These are phyloP conservation scores for Lophura nycthemera DNA, from an alignment of 2,113 vertebrate species.

Conservation along the genomic window DNA sequence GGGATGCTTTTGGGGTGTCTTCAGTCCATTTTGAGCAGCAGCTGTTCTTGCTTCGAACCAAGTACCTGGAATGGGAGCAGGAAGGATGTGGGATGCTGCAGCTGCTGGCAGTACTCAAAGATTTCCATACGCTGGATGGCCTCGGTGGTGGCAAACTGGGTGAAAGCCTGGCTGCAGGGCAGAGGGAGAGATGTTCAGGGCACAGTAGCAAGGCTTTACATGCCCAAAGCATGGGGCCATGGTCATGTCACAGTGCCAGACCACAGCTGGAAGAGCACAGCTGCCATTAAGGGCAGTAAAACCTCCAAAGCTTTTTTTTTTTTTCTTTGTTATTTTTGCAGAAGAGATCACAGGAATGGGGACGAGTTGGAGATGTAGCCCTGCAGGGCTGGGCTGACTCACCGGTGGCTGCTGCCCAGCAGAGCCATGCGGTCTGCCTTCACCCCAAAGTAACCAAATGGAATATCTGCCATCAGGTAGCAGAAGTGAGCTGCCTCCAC, in stretches of 20 bases:
- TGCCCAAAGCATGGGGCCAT: neutral
- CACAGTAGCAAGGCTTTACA: neutral
- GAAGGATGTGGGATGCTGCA: conserved; percentile 76
- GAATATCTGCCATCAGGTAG: conserved; percentile 84
- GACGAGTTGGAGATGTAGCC: neutral
- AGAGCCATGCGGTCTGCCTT: conserved; percentile 84
- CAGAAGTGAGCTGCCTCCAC: conserved; percentile 90
- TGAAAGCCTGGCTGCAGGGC: conserved; percentile 80
- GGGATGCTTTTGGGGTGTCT: neutral
- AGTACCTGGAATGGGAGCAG: conserved; percentile 90
- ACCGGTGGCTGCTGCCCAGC: conserved; percentile 89
- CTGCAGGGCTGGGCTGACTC: neutral
- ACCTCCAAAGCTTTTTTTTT: neutral
- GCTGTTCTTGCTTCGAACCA: neutral
- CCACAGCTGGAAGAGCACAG: neutral
- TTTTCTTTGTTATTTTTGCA: neutral
- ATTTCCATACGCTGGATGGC: conserved; percentile 89
- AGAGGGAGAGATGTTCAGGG: neutral
- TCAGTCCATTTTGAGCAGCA: neutral
- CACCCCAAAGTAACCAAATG: conserved; percentile 82
- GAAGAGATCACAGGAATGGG: fast-evolving
- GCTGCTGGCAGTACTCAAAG: conserved; percentile 87
- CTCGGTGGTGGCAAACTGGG: conserved; percentile 81
- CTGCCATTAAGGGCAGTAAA: neutral
- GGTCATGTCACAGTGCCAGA: neutral